phyloP scores from a whole-genome alignment of 1,140 invertebrate genomes.

The Saxidomus purpurata region DNA sequence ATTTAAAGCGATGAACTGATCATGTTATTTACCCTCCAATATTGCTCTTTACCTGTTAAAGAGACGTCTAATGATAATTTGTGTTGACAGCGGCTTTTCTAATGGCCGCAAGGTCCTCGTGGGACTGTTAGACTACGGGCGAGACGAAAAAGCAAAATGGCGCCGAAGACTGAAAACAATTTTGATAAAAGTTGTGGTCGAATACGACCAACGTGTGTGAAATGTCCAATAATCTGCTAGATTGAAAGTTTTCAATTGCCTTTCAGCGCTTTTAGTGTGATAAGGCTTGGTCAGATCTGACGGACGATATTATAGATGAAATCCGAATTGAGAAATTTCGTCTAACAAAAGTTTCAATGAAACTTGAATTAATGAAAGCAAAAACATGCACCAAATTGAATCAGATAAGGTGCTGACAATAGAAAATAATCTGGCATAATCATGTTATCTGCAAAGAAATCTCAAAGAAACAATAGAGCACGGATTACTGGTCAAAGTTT shows the following conservation, averaged over 20 bases:
- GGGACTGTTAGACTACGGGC: background rate
- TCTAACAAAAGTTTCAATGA: constrained; percentile 10
- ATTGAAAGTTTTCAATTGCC: constrained; percentile 57
- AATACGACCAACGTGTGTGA: constrained; percentile 34
- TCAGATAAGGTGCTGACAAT: constrained; percentile 37
- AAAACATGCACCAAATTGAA: constrained; percentile 39
- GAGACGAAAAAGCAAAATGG: constrained; percentile 43
- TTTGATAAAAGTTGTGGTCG: constrained; percentile 59
- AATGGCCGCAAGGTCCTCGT: constrained; percentile 45
- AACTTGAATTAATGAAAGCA: constrained; percentile 58
- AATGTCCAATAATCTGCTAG: constrained; percentile 57
- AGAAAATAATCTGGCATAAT: constrained; percentile 55
- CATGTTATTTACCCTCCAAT: constrained; percentile 19
- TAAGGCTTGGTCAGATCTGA: constrained; percentile 22
- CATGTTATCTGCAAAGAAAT: constrained; percentile 29
- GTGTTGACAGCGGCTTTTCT: constrained; percentile 45
- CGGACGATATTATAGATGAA: constrained; percentile 24
- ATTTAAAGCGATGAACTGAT: constrained; percentile 23
- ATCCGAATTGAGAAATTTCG: background rate
- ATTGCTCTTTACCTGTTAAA: constrained; percentile 13
- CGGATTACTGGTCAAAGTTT: constrained; percentile 30
- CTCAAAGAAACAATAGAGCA: constrained; percentile 12
- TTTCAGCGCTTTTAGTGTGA: constrained; percentile 57
- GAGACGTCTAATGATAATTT: constrained; percentile 51
- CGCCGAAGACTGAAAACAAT: constrained; percentile 56